Conservation (phyloP, 2,113 vertebrate genomes). For the Mesitornis unicolor region DNA sequence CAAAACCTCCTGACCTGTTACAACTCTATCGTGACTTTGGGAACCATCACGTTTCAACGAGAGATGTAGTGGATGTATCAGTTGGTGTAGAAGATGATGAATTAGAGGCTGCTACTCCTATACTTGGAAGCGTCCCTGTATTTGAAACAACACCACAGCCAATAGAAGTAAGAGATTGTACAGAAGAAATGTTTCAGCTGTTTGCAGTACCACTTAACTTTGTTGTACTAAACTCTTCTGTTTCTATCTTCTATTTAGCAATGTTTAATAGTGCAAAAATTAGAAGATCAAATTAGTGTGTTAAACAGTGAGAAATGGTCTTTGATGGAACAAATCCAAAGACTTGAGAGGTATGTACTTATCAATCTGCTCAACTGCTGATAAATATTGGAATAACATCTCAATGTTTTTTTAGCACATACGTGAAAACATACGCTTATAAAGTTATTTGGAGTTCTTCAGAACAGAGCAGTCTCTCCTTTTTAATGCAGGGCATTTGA, state of each 20-base stretch:
- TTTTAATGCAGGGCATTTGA: not conserved
- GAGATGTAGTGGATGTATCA: conserved; percentile 84
- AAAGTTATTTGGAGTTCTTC: not conserved
- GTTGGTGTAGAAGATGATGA: conserved; percentile 86
- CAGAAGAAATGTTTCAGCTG: not conserved
- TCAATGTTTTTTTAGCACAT: not conserved
- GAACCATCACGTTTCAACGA: conserved; percentile 74
- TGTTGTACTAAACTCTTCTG: conserved; percentile 20
- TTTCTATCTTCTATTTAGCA: conserved; percentile 78
- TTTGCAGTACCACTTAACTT: not conserved
- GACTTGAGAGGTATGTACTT: conserved; percentile 88
- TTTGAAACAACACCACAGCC: conserved; percentile 68
- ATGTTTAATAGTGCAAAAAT: conserved; percentile 87
- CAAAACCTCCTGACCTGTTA: conserved; percentile 92
- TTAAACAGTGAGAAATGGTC: conserved; percentile 92
- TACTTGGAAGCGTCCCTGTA: conserved; percentile 32
- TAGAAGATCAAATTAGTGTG: conserved; percentile 93
- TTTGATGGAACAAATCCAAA: conserved; percentile 91
- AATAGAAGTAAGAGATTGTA: conserved; percentile 68
- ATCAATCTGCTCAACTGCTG: not conserved
- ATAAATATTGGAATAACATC: not conserved
- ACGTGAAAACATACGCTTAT: not conserved
- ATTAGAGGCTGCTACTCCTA: conserved; percentile 76
- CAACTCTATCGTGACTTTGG: conserved; percentile 95
- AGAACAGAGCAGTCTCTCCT: not conserved